These are phyloP conservation scores for Ormyrus pomaceus DNA, from an alignment of 2,888 invertebrate species.

Conservation along the genomic window DNA sequence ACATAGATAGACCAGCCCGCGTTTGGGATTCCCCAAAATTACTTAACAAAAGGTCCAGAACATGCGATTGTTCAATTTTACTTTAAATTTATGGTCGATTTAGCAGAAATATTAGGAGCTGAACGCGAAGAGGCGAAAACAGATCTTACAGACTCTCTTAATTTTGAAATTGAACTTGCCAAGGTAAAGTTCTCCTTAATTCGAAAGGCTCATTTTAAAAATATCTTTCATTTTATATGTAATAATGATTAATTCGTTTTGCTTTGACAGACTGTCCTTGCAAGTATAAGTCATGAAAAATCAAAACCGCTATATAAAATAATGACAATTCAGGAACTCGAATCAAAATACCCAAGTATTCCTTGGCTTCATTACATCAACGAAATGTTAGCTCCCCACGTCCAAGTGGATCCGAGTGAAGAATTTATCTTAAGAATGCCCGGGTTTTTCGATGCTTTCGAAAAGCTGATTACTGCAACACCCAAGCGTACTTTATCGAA, in stretches of 20 bases:
- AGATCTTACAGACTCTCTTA: constrained; percentile 85
- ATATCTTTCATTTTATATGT: not conserved
- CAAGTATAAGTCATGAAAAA: not conserved
- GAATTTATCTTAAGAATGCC: not conserved
- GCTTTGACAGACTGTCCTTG: not conserved
- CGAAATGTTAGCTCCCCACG: not conserved
- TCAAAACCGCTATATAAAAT: not conserved
- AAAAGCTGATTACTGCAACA: not conserved
- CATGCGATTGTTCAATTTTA: constrained; percentile 87
- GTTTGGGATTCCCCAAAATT: not conserved
- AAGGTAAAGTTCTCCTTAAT: constrained; percentile 80
- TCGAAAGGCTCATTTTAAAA: no score
- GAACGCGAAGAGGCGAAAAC: constrained; percentile 80
- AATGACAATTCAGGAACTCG: not conserved
- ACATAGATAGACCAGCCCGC: not conserved
- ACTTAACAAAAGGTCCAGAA: not conserved
- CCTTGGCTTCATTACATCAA: not conserved
- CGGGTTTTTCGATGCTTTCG: not conserved
- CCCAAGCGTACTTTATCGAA: not conserved
- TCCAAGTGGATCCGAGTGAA: not conserved
- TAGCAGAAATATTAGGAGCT: constrained; percentile 89
- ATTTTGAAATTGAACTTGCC: constrained; percentile 91
- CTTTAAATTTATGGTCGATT: constrained; percentile 89
- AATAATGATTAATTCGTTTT: not conserved
- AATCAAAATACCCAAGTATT: not conserved